Conservation (phyloP, 2,888 invertebrate genomes). For the Nephrotoma appendiculata region DNA sequence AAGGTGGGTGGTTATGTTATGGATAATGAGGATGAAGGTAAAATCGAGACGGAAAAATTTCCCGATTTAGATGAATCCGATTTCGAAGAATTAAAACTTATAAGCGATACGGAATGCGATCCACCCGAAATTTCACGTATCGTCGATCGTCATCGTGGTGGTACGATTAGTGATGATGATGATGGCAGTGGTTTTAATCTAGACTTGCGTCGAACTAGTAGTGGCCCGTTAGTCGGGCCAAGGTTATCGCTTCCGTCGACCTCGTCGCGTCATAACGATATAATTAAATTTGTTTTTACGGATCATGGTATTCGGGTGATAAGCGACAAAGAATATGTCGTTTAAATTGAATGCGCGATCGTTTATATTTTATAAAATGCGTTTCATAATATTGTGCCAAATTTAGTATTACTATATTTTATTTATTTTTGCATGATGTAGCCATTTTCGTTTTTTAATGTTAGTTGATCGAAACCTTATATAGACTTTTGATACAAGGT, state of each 20-base stretch:
- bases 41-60: not conserved
- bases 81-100: not conserved
- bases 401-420: not conserved
- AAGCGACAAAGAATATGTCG: slow-evolving; percentile 62
- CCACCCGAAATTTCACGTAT: not conserved
- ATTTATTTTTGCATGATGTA: not conserved
- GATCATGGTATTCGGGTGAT: slow-evolving; percentile 67
- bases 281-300: slow-evolving; percentile 57
- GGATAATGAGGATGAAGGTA: slow-evolving; percentile 11
- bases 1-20: slow-evolving; percentile 16
- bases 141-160: not conserved
- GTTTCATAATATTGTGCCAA: not conserved
- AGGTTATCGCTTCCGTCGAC: slow-evolving; percentile 13
- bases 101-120: not conserved
- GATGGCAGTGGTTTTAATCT: not conserved
- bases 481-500: not conserved
- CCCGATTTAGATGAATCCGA: not conserved
- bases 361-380: not conserved
- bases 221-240: slow-evolving; percentile 19
- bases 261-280: slow-evolving; percentile 36
- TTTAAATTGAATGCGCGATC: slow-evolving; percentile 23
- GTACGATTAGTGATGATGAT: slow-evolving; percentile 1
- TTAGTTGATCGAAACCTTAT: not conserved
- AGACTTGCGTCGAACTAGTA: slow-evolving; percentile 15
- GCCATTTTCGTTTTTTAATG: not conserved